Evolutionary conservation across 2,888 invertebrate genomes (phyloP), one percentile per base, ranked within the genome.

Genomic region (Parnassius orleans): DNA sequence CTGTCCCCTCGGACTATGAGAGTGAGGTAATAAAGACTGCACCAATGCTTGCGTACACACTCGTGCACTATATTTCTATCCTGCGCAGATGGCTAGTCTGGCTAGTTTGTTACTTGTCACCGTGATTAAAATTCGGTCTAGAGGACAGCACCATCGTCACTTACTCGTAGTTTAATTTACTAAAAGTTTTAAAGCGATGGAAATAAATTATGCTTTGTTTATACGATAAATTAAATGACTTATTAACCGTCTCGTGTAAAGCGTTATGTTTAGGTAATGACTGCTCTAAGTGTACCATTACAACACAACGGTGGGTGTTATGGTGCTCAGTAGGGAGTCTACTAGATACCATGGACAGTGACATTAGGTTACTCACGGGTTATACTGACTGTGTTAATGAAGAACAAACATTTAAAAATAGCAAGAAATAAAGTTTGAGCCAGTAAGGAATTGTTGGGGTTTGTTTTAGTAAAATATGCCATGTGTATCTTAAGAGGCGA

Each of bases 301-400:
- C 66, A 61, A 60, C 61, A 65, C 68, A 71, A 68, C 70, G 66
- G 66, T 60, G 64, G 63, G 65, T 69, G 70, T 71, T 72, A 68
- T 70, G 64, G 68, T 48, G 60, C 73, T 55, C 78, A 63, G 74
- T 73, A 69, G 74, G 79, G 68, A 72, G 66, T 60, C 61, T 65
- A 43, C 57, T 53, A 57, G 65, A 63, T 47, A 60, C 66, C 63
- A 50, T 60, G 63, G 55, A 15, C 24, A 48, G 43, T 63, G 60
- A 60, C 67, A 70, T 70, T 67, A 63, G 64, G 70, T 70, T 70
- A 69, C 71, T 15, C 5, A 19, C 56, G 61, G 46, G 48, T 53
- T 53, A 65, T 48, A 70, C 64, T 3, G 52, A 2, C 15, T 3
- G 5, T 2, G 12, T 47, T 61, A 46, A 53, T n/a, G 54, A 5